Base-by-base conservation (phyloP, 2,113 vertebrate genomes). In the Lophura nycthemera region DNA sequence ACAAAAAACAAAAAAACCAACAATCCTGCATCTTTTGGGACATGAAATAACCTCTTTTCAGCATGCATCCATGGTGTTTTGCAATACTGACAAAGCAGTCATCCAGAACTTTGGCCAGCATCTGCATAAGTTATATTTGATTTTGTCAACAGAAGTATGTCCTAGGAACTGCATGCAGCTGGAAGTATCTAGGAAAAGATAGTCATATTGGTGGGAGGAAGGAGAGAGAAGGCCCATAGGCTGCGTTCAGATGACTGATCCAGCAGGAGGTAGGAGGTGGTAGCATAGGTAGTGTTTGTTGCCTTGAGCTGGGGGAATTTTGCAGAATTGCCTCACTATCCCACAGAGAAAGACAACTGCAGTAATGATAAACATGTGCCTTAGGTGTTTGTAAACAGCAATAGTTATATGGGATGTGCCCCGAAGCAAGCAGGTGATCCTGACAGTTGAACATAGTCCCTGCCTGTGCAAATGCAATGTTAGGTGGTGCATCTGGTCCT, bases 401-500 rank as follows among this genome's bases (percentile, higher is more conserved):
- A 9, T 22, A 64, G 17, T 45, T 72, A 30, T 2, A 6, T 2
- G 17, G 40, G n/a, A 36, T 7, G 22, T 8, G 40, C 80, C 32
- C 32, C 45, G 80, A 76, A 86, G 69, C 29, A 61, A 73, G 59
- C 8, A 61, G 3, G 86, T 19, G 5, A 73, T 90, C 60, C 72
- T 73, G 38, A 42, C 29, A 73, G 87, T 73, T 70, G 80, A 77
- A 16, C 17, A 1, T 3, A 29, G 54, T 52, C 34, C 63, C 67
- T 0, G 3, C 21, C 2, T 1, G 19, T 36, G n/a, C 0, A 0
- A 13, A 4, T n/a, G 24, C 71, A 42, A 18, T 5, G 32, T 57
- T 19, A 12, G 48, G 54, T 4, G 7, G 29, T 11, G 27, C 63
- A 43, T 24, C 75, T 54, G 45, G 22, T 83, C 38, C 40, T 80